Evolutionary conservation across 2,888 invertebrate genomes (phyloP).

Genomic region (Horisme vitalbata): DNA sequence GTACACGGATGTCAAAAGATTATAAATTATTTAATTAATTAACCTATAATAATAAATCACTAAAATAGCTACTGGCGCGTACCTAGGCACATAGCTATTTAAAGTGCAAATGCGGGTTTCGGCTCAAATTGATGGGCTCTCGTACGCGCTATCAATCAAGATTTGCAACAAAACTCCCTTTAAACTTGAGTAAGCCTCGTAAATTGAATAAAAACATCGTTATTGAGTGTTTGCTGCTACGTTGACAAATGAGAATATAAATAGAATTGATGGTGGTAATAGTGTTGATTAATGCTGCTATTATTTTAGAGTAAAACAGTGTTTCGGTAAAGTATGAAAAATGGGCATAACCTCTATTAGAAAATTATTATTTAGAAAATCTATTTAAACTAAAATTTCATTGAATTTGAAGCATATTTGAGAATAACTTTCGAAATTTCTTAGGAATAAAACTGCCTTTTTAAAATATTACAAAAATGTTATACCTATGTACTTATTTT

Average conservation of each 20-base stretch:
- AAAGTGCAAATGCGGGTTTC: constrained; percentile 64
- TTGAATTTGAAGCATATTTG: too few species aligned
- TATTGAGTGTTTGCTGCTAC: constrained; percentile 31
- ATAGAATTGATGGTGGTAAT: constrained; percentile 17
- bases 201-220: constrained; percentile 70
- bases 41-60: too few species aligned
- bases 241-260: constrained; percentile 29
- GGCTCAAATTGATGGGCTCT: constrained; percentile 62
- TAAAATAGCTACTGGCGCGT: constrained; percentile 32
- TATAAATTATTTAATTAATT: too few species aligned
- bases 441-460: too few species aligned
- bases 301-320: constrained; percentile 2
- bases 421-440: too few species aligned
- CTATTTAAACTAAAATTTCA: too few species aligned
- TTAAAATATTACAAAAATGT: too few species aligned
- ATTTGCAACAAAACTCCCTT: constrained; percentile 62
- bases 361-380: too few species aligned
- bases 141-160: constrained; percentile 74
- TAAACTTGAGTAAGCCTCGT: constrained; percentile 57
- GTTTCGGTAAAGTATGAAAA: too few species aligned
- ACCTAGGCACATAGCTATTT: constrained; percentile 38
- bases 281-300: constrained; percentile 6
- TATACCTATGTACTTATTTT: too few species aligned
- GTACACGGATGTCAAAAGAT: too few species aligned
- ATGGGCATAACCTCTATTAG: too few species aligned